phyloP scores from a whole-genome alignment of 2,113 vertebrate genomes.

The Plotosus lineatus region DNA sequence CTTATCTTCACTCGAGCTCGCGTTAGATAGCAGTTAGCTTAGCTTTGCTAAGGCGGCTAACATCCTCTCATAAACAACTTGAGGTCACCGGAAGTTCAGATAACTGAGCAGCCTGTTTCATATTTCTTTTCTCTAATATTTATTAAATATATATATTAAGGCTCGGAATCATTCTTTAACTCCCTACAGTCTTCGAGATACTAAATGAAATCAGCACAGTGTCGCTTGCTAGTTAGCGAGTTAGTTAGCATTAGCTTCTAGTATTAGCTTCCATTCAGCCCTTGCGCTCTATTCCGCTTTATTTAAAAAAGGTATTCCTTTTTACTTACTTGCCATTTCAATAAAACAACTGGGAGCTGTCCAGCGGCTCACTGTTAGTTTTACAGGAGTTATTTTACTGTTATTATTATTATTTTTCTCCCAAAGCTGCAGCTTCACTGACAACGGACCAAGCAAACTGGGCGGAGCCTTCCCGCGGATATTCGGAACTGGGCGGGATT shows the following conservation, averaged over 20 bases:
- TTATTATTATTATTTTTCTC: background rate
- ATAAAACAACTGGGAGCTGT: no score
- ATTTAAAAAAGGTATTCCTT: no score
- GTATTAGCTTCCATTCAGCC: background rate
- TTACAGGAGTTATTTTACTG: no score
- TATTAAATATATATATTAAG: background rate
- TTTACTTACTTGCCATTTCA: slow-evolving; percentile 5
- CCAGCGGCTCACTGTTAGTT: background rate
- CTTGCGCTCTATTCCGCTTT: background rate
- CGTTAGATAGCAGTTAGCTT: background rate
- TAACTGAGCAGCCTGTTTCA: background rate
- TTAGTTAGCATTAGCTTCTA: background rate
- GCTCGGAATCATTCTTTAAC: background rate
- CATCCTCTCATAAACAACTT: background rate
- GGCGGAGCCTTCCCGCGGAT: background rate
- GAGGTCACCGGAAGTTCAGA: background rate
- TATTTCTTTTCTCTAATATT: background rate
- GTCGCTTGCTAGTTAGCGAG: background rate
- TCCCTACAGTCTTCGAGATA: background rate
- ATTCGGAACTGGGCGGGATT: background rate
- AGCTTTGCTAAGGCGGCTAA: no score
- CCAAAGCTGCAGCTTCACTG: background rate
- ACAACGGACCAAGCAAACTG: background rate
- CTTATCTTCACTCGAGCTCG: background rate
- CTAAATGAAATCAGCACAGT: background rate